These are phyloP conservation scores for Vimba vimba DNA, from an alignment of 2,113 vertebrate species.

Conservation along the genomic window DNA sequence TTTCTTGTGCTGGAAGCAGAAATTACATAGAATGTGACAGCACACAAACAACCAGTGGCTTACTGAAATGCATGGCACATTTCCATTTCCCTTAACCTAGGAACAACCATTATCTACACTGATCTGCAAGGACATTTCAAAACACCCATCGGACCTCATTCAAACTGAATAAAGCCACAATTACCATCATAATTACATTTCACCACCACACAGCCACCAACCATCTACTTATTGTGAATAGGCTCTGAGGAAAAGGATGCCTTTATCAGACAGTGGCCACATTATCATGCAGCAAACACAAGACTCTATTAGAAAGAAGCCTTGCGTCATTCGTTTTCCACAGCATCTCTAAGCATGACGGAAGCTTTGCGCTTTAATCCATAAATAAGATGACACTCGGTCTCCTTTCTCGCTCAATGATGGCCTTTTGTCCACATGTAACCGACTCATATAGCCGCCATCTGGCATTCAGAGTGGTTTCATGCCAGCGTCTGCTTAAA, in stretches of 20 bases:
- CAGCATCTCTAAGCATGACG: conserved; percentile 6
- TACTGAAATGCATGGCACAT: conserved; percentile 4
- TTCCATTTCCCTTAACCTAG: conserved; percentile 2
- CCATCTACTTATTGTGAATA: conserved; percentile 17
- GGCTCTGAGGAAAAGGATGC: neutral
- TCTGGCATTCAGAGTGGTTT: conserved; percentile 8
- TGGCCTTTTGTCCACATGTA: conserved; percentile 32
- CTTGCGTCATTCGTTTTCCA: neutral
- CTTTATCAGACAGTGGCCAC: neutral
- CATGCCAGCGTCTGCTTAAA: conserved; percentile 17
- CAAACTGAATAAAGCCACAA: conserved; percentile 16
- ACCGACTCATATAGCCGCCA: conserved; percentile 10
- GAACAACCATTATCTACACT: neutral
- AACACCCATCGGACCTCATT: neutral
- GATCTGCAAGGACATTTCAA: neutral
- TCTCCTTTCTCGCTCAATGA: conserved; percentile 1
- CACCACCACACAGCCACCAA: neutral
- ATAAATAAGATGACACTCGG: conserved; percentile 11
- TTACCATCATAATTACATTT: conserved; percentile 39
- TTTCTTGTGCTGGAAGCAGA: conserved; percentile 28
- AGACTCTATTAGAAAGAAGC: conserved; percentile 21
- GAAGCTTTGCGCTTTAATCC: conserved; percentile 2
- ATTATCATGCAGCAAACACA: neutral
- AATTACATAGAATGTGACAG: conserved; percentile 28
- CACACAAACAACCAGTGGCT: conserved; percentile 2